Conservation (phyloP, 2,888 invertebrate genomes). For the Laspeyria flexula region DNA sequence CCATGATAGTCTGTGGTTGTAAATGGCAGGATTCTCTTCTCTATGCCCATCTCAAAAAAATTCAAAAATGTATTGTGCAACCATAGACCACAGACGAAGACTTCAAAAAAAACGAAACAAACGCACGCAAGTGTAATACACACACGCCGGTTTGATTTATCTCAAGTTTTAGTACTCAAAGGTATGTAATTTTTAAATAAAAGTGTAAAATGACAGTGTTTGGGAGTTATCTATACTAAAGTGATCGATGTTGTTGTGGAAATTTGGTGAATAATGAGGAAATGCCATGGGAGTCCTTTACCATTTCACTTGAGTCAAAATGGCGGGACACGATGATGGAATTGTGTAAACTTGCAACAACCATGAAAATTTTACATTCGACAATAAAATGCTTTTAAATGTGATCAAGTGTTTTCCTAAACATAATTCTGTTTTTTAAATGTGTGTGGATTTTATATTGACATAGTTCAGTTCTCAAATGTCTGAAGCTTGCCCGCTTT, state of each 20-base stretch:
- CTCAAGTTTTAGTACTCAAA: neutral
- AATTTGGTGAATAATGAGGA: neutral
- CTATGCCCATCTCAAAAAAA: neutral
- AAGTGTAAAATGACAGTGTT: neutral
- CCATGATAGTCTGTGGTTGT: too few relatives aligned
- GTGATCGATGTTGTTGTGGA: neutral
- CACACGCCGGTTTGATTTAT: constrained; percentile 6
- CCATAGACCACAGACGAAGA: constrained; percentile 3
- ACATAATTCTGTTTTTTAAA: too few relatives aligned
- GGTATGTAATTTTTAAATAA: constrained; percentile 3
- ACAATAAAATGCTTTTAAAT: too few relatives aligned
- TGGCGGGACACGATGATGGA: constrained; percentile 52
- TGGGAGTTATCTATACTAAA: neutral
- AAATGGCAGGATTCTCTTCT: too few relatives aligned
- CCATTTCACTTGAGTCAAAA: constrained; percentile 47
- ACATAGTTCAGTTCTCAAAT: too few relatives aligned
- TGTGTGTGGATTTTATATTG: too few relatives aligned
- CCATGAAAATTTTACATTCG: neutral
- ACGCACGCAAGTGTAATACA: neutral
- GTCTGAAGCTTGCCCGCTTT: too few relatives aligned
- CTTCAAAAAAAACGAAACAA: neutral
- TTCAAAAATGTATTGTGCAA: neutral
- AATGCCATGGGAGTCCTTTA: constrained; percentile 3
- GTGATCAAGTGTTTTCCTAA: too few relatives aligned
- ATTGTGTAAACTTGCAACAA: constrained; percentile 7